Evolutionary conservation across 2,888 invertebrate genomes (phyloP).

Genomic region (Mechanitis mazaeus): DNA sequence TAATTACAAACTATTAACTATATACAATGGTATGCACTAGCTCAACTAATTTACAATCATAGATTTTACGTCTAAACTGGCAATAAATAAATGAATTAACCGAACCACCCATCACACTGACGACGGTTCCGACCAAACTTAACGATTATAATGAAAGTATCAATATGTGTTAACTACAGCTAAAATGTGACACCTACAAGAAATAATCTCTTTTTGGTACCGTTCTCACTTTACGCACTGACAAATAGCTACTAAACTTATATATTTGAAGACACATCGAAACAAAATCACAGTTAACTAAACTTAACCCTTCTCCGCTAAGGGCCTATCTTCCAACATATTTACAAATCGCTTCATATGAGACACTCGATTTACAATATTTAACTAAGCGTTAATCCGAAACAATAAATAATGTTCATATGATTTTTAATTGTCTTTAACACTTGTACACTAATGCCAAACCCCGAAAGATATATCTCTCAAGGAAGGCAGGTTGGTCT

Average conservation of each 20-base stretch:
- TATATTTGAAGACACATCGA: conserved; percentile 54
- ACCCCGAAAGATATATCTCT: conserved; percentile 47
- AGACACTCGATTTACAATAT: conserved; percentile 45
- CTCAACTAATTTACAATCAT: conserved; percentile 59
- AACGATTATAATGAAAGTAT: conserved; percentile 42
- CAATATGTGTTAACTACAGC: conserved; percentile 47
- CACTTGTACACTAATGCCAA: conserved; percentile 49
- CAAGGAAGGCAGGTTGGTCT: conserved; percentile 68
- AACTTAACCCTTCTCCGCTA: conserved; percentile 50
- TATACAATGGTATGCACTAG: conserved; percentile 59
- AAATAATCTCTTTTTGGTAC: conserved; percentile 75
- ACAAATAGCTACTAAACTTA: conserved; percentile 54
- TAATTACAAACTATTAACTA: conserved; percentile 55
- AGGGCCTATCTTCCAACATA: conserved; percentile 50
- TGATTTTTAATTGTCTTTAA: conserved; percentile 49
- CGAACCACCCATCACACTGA: conserved; percentile 34
- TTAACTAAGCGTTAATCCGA: conserved; percentile 51
- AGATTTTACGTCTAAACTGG: conserved; percentile 48
- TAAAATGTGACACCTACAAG: conserved; percentile 56
- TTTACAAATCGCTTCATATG: conserved; percentile 68
- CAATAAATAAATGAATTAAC: conserved; percentile 65
- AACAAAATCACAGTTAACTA: conserved; percentile 68
- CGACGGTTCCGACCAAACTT: conserved; percentile 52
- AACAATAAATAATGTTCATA: conserved; percentile 63
- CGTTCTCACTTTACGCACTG: conserved; percentile 68